Conservation (phyloP, 1,140 invertebrate species). For the Orius insidiosus region DNA sequence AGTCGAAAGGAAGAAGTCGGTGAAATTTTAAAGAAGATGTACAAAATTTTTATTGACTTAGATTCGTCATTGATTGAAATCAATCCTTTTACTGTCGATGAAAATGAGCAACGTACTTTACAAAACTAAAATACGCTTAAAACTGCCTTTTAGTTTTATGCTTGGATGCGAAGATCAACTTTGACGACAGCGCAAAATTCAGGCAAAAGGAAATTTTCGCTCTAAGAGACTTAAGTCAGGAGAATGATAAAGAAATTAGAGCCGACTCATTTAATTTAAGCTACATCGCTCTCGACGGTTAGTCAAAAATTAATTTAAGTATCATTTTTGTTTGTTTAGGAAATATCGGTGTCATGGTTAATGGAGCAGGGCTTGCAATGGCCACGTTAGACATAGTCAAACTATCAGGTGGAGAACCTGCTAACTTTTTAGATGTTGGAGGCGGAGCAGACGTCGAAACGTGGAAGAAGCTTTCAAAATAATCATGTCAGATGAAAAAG, state of each 20-base stretch:
- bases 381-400: constrained; percentile 67
- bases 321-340: constrained; percentile 3
- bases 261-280: constrained; percentile 78
- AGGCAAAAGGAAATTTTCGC: constrained; percentile 77
- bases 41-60: constrained; percentile 71
- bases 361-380: constrained; percentile 64
- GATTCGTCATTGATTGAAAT: constrained; percentile 89
- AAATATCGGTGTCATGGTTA: constrained; percentile 31
- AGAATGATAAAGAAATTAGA: constrained; percentile 78
- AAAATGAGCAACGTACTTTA: constrained; percentile 59
- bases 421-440: constrained; percentile 63
- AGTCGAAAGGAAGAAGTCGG: constrained; percentile 49
- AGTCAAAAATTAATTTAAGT: constrained; percentile 33
- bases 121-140: neutral
- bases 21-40: constrained; percentile 67
- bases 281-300: constrained; percentile 93
- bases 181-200: constrained; percentile 94
- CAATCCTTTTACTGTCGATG: constrained; percentile 88
- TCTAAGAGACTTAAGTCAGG: constrained; percentile 57
- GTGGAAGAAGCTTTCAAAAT: constrained; percentile 53
- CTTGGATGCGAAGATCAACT: constrained; percentile 96
- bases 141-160: constrained; percentile 52
- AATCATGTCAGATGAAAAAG: constrained; percentile 29
- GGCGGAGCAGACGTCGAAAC: constrained; percentile 51
- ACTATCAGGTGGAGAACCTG: constrained; percentile 49